Evolutionary conservation across 2,797 vertebrate genomes (phyloP).

Genomic region (Halcyon smyrnensis): DNA sequence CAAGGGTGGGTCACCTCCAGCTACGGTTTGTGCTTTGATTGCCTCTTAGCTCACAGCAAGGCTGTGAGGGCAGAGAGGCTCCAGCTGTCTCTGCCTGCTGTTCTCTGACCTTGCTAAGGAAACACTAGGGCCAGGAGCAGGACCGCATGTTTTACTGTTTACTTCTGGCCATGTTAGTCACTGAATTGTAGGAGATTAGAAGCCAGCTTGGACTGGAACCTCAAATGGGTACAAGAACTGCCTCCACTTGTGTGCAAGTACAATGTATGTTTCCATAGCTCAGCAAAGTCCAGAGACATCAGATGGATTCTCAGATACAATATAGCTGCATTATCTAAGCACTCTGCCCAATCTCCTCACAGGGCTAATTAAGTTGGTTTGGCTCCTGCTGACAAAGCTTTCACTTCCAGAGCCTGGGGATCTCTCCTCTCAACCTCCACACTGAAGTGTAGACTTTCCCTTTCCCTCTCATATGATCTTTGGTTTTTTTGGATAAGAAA

Average conservation of each 20-base stretch:
- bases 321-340: background rate
- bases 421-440: background rate
- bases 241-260: background rate
- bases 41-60: background rate
- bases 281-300: background rate
- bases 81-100: conserved; percentile 51
- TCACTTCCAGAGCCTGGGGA: background rate
- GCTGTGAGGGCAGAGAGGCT: background rate
- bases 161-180: background rate
- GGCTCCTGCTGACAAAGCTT: conserved; percentile 13
- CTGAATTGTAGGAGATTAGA: background rate
- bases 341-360: background rate
- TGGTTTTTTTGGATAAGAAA: background rate
- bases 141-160: background rate
- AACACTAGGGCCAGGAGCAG: background rate
- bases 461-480: background rate
- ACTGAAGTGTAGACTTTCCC: background rate
- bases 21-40: background rate
- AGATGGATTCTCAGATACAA: background rate
- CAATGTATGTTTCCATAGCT: background rate
- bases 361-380: conserved; percentile 26
- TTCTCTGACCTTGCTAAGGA: conserved; percentile 9
- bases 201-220: background rate
- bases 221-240: background rate
- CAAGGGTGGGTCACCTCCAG: background rate